A percentile compares a stretch with the other conserved stretches of the same genome.
Conservation (phyloP, 2,888 invertebrate genomes). For the Mesopsocus fuscifrons region DNA sequence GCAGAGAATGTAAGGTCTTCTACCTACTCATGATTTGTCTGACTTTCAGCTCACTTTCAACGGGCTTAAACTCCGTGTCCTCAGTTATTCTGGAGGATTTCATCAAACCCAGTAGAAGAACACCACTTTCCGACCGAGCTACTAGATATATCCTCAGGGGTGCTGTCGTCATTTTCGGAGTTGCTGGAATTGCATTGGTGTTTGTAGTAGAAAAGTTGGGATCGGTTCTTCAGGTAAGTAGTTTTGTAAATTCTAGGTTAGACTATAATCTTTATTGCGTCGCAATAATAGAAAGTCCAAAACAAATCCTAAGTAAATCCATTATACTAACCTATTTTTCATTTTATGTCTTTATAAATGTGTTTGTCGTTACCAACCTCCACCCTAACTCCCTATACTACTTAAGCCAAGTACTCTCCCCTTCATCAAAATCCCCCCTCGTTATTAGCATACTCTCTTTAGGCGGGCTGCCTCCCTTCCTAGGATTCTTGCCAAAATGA, state of each 20-base stretch:
- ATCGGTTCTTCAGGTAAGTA: slow-evolving; percentile 38
- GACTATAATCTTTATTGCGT: slow-evolving; percentile 33
- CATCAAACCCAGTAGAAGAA: slow-evolving; percentile 33
- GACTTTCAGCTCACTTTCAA: slow-evolving; percentile 45
- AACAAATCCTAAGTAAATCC: slow-evolving; percentile 27
- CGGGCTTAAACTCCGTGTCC: slow-evolving; percentile 56
- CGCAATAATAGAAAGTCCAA: too few relatives aligned
- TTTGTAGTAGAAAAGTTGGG: slow-evolving; percentile 60
- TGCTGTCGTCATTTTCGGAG: slow-evolving; percentile 35
- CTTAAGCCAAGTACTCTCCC: too few relatives aligned
- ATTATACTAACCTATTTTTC: not conserved
- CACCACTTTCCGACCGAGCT: slow-evolving; percentile 31
- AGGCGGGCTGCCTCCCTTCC: slow-evolving; percentile 35
- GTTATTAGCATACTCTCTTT: slow-evolving; percentile 35
- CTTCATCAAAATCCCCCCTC: too few relatives aligned
- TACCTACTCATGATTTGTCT: too few relatives aligned
- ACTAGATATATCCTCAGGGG: slow-evolving; percentile 50
- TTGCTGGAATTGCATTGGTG: slow-evolving; percentile 43
- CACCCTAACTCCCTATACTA: too few relatives aligned
- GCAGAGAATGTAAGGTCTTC: too few relatives aligned
- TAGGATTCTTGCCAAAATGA: slow-evolving; percentile 43
- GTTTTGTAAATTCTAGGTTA: too few relatives aligned
- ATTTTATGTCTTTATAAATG: not conserved
- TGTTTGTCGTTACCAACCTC: too few relatives aligned
- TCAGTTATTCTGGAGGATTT: slow-evolving; percentile 57